phyloP scores from a whole-genome alignment of 1,140 invertebrate genomes.

The Drosophila orosa region DNA sequence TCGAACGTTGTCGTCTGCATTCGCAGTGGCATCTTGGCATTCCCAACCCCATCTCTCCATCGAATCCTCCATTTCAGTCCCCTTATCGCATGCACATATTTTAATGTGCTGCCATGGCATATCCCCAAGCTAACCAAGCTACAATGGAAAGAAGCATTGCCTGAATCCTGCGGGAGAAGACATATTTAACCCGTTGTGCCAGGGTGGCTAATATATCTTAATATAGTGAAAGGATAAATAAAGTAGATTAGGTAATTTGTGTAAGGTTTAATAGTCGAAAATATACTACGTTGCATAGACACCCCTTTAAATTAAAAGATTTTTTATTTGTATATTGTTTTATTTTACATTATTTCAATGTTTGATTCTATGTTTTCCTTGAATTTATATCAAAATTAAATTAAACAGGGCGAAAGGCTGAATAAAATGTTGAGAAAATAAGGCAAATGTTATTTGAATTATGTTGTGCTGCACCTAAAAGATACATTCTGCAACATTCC shows the following conservation, averaged over 20 bases:
- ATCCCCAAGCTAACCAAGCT: conserved; percentile 33
- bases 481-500: no score
- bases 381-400: no score
- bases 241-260: not conserved
- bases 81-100: conserved; percentile 59
- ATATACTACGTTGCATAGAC: no score
- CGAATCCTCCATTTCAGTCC: not conserved
- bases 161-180: conserved; percentile 5
- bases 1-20: conserved; percentile 65
- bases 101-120: conserved; percentile 74
- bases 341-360: no score
- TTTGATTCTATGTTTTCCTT: no score
- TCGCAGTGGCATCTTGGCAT: conserved; percentile 49
- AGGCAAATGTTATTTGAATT: no score
- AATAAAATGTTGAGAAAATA: no score
- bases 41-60: not conserved
- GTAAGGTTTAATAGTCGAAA: no score
- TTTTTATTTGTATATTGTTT: no score
- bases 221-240: not conserved
- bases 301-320: no score
- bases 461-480: no score
- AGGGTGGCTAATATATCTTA: not conserved
- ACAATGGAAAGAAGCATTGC: conserved; percentile 42
- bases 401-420: no score
- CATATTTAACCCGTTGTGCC: conserved; percentile 16